Base-by-base conservation (phyloP, 2,797 vertebrate genomes). In the Anguilla marmorata region DNA sequence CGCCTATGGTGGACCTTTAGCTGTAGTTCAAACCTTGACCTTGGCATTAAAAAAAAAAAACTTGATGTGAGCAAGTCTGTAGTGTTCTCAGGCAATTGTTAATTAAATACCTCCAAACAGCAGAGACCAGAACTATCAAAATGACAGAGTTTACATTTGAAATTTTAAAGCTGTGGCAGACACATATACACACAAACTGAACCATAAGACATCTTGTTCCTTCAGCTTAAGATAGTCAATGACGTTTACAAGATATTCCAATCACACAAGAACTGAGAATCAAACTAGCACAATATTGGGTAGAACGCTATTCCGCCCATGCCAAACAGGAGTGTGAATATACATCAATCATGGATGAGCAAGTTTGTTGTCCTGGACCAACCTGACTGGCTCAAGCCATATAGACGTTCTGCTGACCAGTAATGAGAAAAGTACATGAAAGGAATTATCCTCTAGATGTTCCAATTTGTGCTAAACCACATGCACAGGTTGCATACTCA, bases 61-160 rank as follows among this genome's bases (percentile, higher is more conserved):
- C 45, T 90, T 89, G 87, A 87, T 85, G 60, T 88, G 48, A 89
- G 74, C 27, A 85, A 48, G 86, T 66, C 76, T 72, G 74, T 72
- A 80, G 83, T 63, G 69, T n/a, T 79, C 63, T 82, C 45, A 24
- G 30, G 14, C 24, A 37, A 37, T 30, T 21, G 60, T 83, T 72
- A 58, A 79, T 27, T 82, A 60, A 50, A 86, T 37, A 56, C 82
- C 86, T 72, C 58, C 48, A 72, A 74, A 63, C 83, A 37, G 60
- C 27, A 84, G 45, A 56, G 50, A 69, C 63, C 72, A 76, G 72
- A 76, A 3, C 72, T 33, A 30, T 72, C 9, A 41, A 50, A 45
- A 45, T 50, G 21, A 8, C 19, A 19, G 33, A 41, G 74, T 83
- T 83, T 50, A 83, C 48, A 83, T 9, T n/a, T 19, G 21, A 48